These are phyloP conservation scores for Tricholauxania praeusta DNA, from an alignment of 2,888 invertebrate genomes.

Conservation along the genomic window DNA sequence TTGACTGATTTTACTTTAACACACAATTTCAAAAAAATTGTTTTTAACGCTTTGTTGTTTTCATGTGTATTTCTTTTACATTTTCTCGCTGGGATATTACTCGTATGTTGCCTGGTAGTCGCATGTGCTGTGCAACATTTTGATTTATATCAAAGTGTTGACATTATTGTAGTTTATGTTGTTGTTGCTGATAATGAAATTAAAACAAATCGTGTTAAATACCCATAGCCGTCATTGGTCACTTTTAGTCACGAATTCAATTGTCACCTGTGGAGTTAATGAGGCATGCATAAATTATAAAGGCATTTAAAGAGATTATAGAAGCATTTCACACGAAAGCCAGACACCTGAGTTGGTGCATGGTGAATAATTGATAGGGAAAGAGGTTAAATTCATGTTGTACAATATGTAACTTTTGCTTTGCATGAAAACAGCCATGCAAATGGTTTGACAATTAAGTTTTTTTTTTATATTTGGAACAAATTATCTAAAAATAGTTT, in stretches of 20 bases:
- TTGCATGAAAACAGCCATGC: too few relatives aligned
- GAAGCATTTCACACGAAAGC: not conserved
- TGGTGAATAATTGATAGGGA: too few relatives aligned
- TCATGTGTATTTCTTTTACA: too few relatives aligned
- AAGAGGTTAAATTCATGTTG: too few relatives aligned
- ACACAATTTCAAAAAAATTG: too few relatives aligned
- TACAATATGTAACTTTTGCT: too few relatives aligned
- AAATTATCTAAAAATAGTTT: too few relatives aligned
- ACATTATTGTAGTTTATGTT: constrained; percentile 9
- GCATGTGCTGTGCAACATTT: constrained; percentile 20
- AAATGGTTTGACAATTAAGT: too few relatives aligned
- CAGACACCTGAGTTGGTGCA: not conserved
- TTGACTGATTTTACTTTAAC: too few relatives aligned
- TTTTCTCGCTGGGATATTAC: too few relatives aligned
- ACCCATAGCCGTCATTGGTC: not conserved
- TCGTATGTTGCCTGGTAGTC: not conserved
- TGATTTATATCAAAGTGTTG: constrained; percentile 28
- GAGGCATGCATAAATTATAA: constrained; percentile 27
- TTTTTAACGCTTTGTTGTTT: too few relatives aligned
- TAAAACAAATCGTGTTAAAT: constrained; percentile 30
- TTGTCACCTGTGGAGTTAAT: constrained; percentile 13
- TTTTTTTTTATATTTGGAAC: too few relatives aligned
- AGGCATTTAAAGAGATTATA: not conserved
- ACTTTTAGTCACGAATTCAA: constrained; percentile 11
- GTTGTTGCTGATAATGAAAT: constrained; percentile 31